phyloP scores from a whole-genome alignment of 2,113 vertebrate species.

The Cinclus cinclus region DNA sequence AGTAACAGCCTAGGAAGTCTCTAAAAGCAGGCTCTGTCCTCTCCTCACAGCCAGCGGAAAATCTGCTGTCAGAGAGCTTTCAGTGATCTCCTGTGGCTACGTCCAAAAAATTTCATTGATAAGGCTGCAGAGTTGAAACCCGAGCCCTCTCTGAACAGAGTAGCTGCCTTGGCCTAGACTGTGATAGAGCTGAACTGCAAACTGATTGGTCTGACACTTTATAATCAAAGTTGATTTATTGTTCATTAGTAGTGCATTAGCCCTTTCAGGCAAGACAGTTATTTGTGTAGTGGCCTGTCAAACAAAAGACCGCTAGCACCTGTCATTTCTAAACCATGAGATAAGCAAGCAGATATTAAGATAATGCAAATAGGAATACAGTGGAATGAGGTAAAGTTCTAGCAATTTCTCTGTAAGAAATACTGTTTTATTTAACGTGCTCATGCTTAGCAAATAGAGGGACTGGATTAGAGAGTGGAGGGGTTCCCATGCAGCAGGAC shows the following conservation, averaged over 20 bases:
- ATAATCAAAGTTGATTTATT: slow-evolving; percentile 99
- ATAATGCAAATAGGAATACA: slow-evolving; percentile 63
- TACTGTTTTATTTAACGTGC: not conserved
- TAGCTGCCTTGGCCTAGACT: slow-evolving; percentile 80
- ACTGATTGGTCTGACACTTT: slow-evolving; percentile 95
- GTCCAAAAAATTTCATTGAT: slow-evolving; percentile 70
- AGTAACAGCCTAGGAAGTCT: not conserved
- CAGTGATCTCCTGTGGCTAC: slow-evolving; percentile 10
- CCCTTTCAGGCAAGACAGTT: slow-evolving; percentile 92
- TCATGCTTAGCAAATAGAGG: not conserved
- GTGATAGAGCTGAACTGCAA: slow-evolving; percentile 86
- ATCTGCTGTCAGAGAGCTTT: slow-evolving; percentile 39
- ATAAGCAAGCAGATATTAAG: slow-evolving; percentile 85
- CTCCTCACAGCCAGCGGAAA: not conserved
- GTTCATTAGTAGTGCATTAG: slow-evolving; percentile 99
- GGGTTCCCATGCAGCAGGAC: not conserved
- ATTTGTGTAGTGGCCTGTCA: slow-evolving; percentile 95
- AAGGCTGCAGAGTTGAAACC: slow-evolving; percentile 74
- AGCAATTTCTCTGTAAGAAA: slow-evolving; percentile 11
- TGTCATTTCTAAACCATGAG: slow-evolving; percentile 91
- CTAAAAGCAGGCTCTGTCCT: not conserved
- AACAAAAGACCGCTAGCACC: slow-evolving; percentile 89
- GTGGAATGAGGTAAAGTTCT: slow-evolving; percentile 48
- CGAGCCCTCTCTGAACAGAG: slow-evolving; percentile 68
- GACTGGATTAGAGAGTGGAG: not conserved